Evolutionary conservation across 64 coral and sea anemone genomes (phyloP).

Genomic region (Exaiptasia diaphana): DNA sequence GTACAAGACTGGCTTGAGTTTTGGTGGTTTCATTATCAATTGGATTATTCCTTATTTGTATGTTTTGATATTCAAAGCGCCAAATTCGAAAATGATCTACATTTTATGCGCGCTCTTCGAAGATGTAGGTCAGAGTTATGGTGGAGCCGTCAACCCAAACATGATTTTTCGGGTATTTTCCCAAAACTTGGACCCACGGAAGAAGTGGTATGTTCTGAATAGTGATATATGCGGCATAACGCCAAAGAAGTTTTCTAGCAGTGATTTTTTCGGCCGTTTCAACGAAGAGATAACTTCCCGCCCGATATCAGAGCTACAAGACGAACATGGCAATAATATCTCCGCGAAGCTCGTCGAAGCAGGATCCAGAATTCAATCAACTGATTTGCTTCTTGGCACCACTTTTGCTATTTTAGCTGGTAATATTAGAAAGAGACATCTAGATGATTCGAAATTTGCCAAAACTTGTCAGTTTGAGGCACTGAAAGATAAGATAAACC

Average conservation of each 20-base stretch:
- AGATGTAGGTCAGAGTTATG: background rate
- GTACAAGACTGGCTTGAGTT: no score
- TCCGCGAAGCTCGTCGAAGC: background rate
- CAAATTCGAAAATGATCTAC: background rate
- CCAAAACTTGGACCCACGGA: background rate
- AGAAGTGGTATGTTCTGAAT: background rate
- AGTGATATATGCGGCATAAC: background rate
- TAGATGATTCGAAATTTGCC: background rate
- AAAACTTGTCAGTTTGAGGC: background rate
- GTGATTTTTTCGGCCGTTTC: background rate
- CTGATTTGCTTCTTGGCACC: no score
- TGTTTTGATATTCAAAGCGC: background rate
- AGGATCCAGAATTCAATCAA: no score
- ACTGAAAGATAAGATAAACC: background rate
- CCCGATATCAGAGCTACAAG: background rate
- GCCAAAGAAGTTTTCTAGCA: background rate
- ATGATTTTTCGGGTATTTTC: slow-evolving; percentile 7
- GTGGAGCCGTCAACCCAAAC: no score
- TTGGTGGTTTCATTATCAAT: no score
- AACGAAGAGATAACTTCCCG: background rate
- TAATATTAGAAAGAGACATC: background rate
- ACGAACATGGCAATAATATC: background rate
- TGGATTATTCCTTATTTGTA: background rate
- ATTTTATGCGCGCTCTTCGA: background rate
- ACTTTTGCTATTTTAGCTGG: background rate